phyloP scores from a whole-genome alignment of 2,888 invertebrate genomes.

The Polymixis lichenea region DNA sequence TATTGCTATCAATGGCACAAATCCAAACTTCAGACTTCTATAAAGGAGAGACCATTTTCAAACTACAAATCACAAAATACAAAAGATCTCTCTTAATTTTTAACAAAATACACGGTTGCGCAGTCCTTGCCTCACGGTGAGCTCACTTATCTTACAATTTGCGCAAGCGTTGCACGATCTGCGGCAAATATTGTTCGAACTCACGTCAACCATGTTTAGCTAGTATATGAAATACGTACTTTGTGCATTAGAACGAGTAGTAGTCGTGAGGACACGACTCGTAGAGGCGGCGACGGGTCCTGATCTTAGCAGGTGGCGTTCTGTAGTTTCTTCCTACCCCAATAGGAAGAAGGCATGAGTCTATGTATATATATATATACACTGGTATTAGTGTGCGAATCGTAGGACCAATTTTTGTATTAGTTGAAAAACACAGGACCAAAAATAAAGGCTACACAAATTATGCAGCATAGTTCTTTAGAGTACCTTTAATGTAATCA shows the following conservation, averaged over 20 bases:
- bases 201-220: constrained; percentile 21
- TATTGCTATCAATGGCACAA: background rate
- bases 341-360: too few species aligned
- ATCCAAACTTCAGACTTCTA: background rate
- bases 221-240: constrained; percentile 25
- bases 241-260: background rate
- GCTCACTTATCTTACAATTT: constrained; percentile 44
- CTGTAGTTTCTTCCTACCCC: too few species aligned
- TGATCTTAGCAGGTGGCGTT: background rate
- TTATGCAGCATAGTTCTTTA: background rate
- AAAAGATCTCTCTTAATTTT: constrained; percentile 13
- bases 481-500: background rate
- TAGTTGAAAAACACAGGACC: background rate
- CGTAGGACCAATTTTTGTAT: background rate
- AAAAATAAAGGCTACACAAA: background rate
- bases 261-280: constrained; percentile 3
- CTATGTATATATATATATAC: too few species aligned
- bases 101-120: constrained; percentile 21
- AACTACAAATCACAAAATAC: background rate
- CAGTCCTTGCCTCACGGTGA: constrained; percentile 23
- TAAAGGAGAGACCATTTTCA: background rate
- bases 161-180: constrained; percentile 45
- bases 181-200: constrained; percentile 33
- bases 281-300: background rate
- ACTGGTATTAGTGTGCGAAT: too few species aligned